Evolutionary conservation across 2,888 invertebrate genomes (phyloP).

Genomic region (Epinotia brunnichana): DNA sequence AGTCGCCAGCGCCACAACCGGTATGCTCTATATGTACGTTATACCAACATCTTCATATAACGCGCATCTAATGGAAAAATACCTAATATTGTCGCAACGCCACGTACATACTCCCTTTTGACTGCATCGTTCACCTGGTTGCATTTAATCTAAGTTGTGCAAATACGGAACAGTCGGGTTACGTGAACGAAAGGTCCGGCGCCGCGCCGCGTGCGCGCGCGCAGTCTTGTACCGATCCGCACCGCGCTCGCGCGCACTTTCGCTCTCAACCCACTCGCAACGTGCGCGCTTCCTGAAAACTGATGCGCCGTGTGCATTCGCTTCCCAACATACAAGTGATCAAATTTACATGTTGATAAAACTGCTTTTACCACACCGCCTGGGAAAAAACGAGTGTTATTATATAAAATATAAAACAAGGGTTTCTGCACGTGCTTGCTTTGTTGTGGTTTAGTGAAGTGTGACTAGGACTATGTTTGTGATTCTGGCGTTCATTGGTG

Average conservation of each 20-base stretch:
- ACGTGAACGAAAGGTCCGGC: conserved; percentile 67
- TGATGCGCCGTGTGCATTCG: conserved; percentile 4
- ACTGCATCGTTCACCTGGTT: conserved; percentile 5
- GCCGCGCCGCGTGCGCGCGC: conserved; percentile 51
- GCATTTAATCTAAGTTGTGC: conserved; percentile 39
- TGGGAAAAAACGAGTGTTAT: background rate
- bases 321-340: conserved; percentile 23
- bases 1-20: background rate
- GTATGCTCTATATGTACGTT: background rate
- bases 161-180: conserved; percentile 56
- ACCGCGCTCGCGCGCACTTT: conserved; percentile 72
- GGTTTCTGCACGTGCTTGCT: conserved; percentile 37
- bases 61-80: background rate
- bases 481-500: conserved; percentile 78
- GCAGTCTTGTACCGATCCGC: conserved; percentile 74
- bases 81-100: background rate
- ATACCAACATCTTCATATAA: background rate
- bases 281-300: conserved; percentile 55
- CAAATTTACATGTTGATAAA: background rate
- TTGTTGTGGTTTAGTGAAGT: conserved; percentile 50
- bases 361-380: background rate
- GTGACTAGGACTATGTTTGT: conserved; percentile 71
- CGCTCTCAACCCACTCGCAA: conserved; percentile 63
- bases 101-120: conserved; percentile 1
- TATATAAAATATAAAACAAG: background rate